Percentiles rank a stretch among this genome's conserved stretches.
phyloP scores from a whole-genome alignment of 2,797 vertebrate genomes.

The Onychomys torridus region DNA sequence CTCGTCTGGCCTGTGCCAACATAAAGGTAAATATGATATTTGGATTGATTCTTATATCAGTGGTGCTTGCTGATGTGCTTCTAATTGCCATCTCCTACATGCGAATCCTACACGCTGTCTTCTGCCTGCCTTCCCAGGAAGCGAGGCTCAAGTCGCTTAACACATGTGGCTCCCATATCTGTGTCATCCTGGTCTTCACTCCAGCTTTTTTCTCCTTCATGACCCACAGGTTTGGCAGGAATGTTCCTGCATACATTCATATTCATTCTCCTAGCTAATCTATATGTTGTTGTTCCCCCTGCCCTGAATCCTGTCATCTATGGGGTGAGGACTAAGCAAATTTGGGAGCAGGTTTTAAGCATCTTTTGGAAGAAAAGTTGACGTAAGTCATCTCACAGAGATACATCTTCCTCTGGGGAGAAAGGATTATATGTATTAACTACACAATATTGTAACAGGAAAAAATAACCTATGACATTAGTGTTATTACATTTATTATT shows the following conservation, averaged over 20 bases:
- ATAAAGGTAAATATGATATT: constrained; percentile 76
- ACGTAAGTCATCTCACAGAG: background rate
- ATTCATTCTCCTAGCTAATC: constrained; percentile 72
- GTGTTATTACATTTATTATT: constrained; percentile 28
- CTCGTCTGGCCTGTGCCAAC: constrained; percentile 69
- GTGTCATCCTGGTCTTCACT: constrained; percentile 74
- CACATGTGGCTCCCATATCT: constrained; percentile 77
- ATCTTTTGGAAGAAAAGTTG: constrained; percentile 35
- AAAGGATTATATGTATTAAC: background rate
- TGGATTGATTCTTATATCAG: constrained; percentile 63
- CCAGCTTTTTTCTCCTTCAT: constrained; percentile 74
- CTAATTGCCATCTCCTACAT: constrained; percentile 74
- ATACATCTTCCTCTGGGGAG: background rate
- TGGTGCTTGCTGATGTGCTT: constrained; percentile 70
- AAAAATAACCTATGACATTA: background rate
- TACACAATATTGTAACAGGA: background rate
- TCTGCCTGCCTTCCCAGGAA: constrained; percentile 68
- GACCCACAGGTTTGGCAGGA: constrained; percentile 60
- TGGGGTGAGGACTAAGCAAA: constrained; percentile 84
- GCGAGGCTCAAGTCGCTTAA: constrained; percentile 75
- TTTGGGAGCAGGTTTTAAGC: background rate
- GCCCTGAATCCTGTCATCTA: constrained; percentile 84
- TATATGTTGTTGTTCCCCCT: constrained; percentile 67
- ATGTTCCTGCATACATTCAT: constrained; percentile 65
- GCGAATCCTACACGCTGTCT: constrained; percentile 72